Conservation (phyloP, 2,888 invertebrate genomes). For the Eupithecia dodoneata region DNA sequence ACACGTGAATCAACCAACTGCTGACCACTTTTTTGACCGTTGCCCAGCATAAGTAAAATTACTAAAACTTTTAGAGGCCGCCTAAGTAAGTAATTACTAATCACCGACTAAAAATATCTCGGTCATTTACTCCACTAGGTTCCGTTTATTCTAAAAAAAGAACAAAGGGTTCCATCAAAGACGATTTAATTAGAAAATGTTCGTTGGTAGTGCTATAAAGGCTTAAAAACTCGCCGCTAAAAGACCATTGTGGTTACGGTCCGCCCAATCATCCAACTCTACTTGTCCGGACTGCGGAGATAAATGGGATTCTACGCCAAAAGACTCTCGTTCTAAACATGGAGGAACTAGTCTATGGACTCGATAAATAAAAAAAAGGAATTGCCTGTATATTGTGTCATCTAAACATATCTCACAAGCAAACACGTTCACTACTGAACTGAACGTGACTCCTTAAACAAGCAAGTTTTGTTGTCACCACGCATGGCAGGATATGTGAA, state of each 20-base stretch:
- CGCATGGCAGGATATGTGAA: too few relatives aligned
- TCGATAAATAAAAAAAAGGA: neutral
- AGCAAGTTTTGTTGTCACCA: too few relatives aligned
- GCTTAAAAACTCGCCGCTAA: conserved; percentile 29
- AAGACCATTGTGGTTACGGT: conserved; percentile 47
- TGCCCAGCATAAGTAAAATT: too few relatives aligned
- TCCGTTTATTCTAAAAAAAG: neutral
- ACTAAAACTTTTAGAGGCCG: neutral
- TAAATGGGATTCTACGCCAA: conserved; percentile 61
- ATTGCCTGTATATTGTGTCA: neutral
- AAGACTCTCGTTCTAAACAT: conserved; percentile 52
- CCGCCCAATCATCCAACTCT: conserved; percentile 56
- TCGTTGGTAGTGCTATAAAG: conserved; percentile 18
- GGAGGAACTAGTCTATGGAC: conserved; percentile 11
- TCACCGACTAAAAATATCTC: neutral
- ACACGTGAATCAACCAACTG: too few relatives aligned
- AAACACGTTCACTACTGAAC: neutral
- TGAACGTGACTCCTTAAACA: too few relatives aligned
- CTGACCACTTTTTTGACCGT: too few relatives aligned
- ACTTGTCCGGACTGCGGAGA: conserved; percentile 54
- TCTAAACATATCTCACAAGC: neutral
- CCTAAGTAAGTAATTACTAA: neutral
- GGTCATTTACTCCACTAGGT: neutral
- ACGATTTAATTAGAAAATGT: conserved; percentile 34
- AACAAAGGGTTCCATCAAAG: conserved; percentile 10